Evolutionary conservation across 2,888 invertebrate genomes (phyloP).

Genomic region (Onthophagus sagittarius): DNA sequence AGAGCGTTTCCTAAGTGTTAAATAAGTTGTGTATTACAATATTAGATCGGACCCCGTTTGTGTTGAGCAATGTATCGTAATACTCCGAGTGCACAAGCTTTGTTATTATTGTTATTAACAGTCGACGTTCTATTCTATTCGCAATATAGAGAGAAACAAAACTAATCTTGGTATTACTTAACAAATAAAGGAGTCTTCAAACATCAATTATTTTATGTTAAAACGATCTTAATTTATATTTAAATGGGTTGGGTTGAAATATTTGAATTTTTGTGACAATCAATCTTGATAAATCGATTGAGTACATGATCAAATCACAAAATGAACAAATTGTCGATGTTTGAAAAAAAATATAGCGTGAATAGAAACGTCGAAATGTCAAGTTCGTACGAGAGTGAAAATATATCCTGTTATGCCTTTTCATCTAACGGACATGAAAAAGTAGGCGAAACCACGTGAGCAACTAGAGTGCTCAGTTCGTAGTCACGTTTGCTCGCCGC

Average conservation of each 20-base stretch:
- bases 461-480: not conserved
- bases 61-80: not conserved
- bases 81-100: not conserved
- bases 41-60: not conserved
- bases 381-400: not conserved
- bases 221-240: too few relatives aligned
- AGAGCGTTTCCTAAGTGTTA: slow-evolving; percentile 32
- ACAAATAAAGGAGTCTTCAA: too few relatives aligned
- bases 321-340: not conserved
- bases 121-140: not conserved
- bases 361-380: not conserved
- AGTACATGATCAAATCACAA: too few relatives aligned
- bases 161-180: not conserved
- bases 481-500: not conserved
- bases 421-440: not conserved
- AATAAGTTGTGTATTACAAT: slow-evolving; percentile 14
- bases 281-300: too few relatives aligned
- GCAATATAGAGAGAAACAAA: not conserved
- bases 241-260: too few relatives aligned
- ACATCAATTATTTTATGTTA: too few relatives aligned
- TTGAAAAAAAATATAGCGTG: not conserved
- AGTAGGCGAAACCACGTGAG: not conserved
- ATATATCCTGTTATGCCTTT: not conserved
- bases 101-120: not conserved
- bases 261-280: too few relatives aligned